Conservation (phyloP, 2,888 invertebrate species). For the Stenchaetothrips biformis region DNA sequence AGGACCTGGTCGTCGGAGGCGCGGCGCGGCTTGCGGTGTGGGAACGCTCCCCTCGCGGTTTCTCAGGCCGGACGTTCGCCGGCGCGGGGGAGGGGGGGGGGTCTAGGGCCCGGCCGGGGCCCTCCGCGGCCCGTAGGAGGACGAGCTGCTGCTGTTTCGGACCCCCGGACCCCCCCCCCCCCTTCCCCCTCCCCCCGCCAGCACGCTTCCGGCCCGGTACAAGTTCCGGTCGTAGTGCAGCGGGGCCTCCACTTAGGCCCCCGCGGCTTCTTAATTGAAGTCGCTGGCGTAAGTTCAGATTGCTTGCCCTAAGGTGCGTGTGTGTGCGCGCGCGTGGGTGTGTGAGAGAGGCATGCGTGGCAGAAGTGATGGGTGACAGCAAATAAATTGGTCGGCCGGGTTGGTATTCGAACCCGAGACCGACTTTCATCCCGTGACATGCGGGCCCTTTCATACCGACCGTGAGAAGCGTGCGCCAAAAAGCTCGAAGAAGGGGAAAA, state of each 20-base stretch:
- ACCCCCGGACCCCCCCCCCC: neutral
- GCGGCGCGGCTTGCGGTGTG: neutral
- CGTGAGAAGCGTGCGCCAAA: too few species aligned
- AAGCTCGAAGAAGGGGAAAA: too few species aligned
- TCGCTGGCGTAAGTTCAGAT: neutral
- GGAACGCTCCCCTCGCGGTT: constrained; percentile 23
- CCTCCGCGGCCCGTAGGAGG: too few species aligned
- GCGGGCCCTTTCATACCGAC: too few species aligned
- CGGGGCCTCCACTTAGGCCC: neutral
- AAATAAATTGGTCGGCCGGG: too few species aligned
- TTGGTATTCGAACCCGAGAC: too few species aligned
- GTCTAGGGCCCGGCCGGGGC: too few species aligned
- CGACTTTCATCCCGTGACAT: too few species aligned
- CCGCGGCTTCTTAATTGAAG: neutral
- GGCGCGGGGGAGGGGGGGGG: neutral
- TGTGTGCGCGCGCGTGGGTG: too few species aligned
- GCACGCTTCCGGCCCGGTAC: neutral
- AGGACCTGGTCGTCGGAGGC: neutral
- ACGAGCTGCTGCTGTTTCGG: neutral
- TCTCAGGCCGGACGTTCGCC: constrained; percentile 23
- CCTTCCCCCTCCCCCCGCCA: neutral
- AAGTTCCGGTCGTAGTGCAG: neutral
- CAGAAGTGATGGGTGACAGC: too few species aligned
- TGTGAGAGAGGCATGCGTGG: too few species aligned
- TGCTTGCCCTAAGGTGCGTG: neutral